Conservation (phyloP, 2,888 invertebrate species). For the Eurytoma californica region DNA sequence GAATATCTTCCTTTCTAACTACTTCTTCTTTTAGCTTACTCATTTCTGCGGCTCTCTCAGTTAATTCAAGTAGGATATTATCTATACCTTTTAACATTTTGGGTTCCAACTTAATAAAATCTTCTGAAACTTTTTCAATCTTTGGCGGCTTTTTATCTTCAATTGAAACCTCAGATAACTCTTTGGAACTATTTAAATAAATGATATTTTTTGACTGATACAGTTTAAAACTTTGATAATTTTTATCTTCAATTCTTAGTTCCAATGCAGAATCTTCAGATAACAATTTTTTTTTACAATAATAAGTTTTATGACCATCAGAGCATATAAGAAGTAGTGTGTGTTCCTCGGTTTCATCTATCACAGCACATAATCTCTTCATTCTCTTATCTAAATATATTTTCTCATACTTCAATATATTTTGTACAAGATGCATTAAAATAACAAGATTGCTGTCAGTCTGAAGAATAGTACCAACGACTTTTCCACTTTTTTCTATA, state of each 20-base stretch:
- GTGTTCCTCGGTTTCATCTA: constrained; percentile 53
- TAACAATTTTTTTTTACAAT: constrained; percentile 58
- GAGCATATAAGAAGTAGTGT: constrained; percentile 64
- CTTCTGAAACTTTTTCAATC: constrained; percentile 32
- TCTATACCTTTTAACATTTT: constrained; percentile 65
- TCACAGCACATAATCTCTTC: constrained; percentile 59
- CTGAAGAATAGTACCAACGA: constrained; percentile 61
- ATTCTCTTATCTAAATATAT: constrained; percentile 59
- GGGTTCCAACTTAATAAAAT: constrained; percentile 58
- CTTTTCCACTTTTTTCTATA: constrained; percentile 57
- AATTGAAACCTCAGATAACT: constrained; percentile 58
- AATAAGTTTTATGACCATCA: constrained; percentile 59
- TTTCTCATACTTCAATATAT: constrained; percentile 62
- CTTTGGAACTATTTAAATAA: constrained; percentile 58
- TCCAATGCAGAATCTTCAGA: constrained; percentile 46
- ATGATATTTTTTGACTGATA: constrained; percentile 62
- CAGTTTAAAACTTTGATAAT: constrained; percentile 60
- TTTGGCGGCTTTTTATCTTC: constrained; percentile 49
- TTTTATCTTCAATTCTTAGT: constrained; percentile 55
- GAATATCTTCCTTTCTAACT: constrained; percentile 60
- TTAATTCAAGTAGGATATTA: constrained; percentile 64
- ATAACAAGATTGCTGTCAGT: constrained; percentile 56
- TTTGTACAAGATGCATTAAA: constrained; percentile 58
- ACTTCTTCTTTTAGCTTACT: constrained; percentile 59
- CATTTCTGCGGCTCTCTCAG: constrained; percentile 61